Evolutionary conservation across 1,140 invertebrate species (phyloP), one percentile per base, ranked within the genome.

Genomic region (Dufourea novaeangliae): DNA sequence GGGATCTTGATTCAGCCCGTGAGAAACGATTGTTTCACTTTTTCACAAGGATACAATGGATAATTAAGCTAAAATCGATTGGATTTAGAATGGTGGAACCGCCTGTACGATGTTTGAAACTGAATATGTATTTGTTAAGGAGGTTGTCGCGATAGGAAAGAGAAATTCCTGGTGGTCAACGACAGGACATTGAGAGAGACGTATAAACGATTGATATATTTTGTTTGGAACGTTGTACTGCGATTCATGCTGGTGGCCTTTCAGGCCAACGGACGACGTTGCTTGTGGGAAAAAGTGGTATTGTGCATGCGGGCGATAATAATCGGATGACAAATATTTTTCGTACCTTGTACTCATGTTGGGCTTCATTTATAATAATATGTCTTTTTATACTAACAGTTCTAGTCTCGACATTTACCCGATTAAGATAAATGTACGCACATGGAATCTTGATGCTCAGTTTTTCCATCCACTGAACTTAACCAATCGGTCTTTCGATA

Each of bases 141-240:
- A 32, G 20, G 46, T 17, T n/a, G 34, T 27, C 12, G 17, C 6
- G 2, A 3, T 0, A 44, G 22, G 39, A 39, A 34, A 14, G 32
- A 29, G 46, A 39, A 37, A 17, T 20, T 20, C 14, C 37, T 10
- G n/a, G 8, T 11, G 14, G n/a, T n/a, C n/a, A 46, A 37, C 25
- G 44, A 7, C n/a, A 27, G 6, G 5, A 29, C n/a, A 34, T 25
- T 52, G 17, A 29, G 29, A 17, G 37, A 32, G 50, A 67, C 37
- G 27, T 56, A 56, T 27, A 32, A 54, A 39, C 54, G 41, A 63
- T 71, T 77, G 75, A 77, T 63, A 77, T n/a, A 77, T 71, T 77
- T 63, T 25, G 66, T 61, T 32, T 41, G 56, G 52, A 25, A 68
- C 63, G 37, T 34, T 14, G 52, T n/a, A 6, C 4, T 12, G 63